These are phyloP conservation scores for Melitaea athalia DNA, from an alignment of 2,888 invertebrate genomes.

Conservation along the genomic window DNA sequence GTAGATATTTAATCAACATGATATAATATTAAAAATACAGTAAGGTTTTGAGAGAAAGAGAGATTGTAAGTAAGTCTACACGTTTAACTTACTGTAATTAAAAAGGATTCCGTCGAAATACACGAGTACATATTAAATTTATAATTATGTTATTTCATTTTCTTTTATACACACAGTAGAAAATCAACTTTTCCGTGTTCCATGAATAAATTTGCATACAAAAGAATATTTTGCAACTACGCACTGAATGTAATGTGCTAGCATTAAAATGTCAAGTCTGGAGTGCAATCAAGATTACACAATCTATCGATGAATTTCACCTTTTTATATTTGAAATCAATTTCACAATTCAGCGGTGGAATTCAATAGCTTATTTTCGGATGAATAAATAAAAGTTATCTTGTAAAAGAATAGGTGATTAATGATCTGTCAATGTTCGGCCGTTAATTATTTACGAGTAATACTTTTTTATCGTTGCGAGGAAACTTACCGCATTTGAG, in stretches of 20 bases:
- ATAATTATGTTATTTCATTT: slow-evolving; percentile 6
- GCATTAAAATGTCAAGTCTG: slow-evolving; percentile 11
- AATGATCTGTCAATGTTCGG: slow-evolving; percentile 50
- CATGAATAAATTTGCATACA: slow-evolving; percentile 11
- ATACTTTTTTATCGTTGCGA: slow-evolving; percentile 1
- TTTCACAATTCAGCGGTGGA: slow-evolving; percentile 27
- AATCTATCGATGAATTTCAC: slow-evolving; percentile 9
- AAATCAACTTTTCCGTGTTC: slow-evolving; percentile 1
- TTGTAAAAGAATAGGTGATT: slow-evolving; percentile 50
- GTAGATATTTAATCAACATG: too few species aligned
- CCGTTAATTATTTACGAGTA: slow-evolving; percentile 46
- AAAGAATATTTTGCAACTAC: slow-evolving; percentile 9
- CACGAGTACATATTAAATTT: not conserved
- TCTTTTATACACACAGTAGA: slow-evolving; percentile 1
- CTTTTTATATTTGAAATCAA: slow-evolving; percentile 22
- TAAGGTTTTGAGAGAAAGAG: too few species aligned
- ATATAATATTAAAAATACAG: too few species aligned
- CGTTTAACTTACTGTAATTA: not conserved
- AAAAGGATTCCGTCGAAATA: not conserved
- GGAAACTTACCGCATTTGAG: not conserved
- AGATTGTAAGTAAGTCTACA: too few species aligned
- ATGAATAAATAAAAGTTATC: slow-evolving; percentile 50
- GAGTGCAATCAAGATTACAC: slow-evolving; percentile 9
- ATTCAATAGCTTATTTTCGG: slow-evolving; percentile 44
- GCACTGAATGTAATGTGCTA: not conserved